A percentile compares a stretch with the other conserved stretches of the same genome.
These are phyloP conservation scores for Apodemus speciosus DNA, from an alignment of 2,113 vertebrate species.

Conservation along the genomic window DNA sequence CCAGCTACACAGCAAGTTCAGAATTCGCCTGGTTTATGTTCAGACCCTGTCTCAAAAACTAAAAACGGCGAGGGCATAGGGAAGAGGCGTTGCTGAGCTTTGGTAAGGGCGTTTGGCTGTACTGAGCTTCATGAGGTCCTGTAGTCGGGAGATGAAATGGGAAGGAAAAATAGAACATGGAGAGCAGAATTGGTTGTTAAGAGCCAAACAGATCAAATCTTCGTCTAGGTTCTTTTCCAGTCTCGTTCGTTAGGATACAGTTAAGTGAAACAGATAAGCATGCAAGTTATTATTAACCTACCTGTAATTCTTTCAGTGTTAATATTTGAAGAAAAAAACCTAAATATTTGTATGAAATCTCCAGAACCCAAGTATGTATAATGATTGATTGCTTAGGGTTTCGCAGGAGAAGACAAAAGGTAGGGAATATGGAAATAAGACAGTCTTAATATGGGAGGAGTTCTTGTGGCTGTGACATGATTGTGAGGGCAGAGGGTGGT, in stretches of 20 bases:
- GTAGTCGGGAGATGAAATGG: not conserved
- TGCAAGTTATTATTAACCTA: not conserved
- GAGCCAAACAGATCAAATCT: not conserved
- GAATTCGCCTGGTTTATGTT: not conserved
- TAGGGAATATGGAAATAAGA: not conserved
- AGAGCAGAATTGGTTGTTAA: not conserved
- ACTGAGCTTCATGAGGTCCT: slow-evolving; percentile 22
- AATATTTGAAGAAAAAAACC: not conserved
- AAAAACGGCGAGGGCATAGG: not conserved
- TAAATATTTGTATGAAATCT: slow-evolving; percentile 39
- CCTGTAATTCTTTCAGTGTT: not conserved
- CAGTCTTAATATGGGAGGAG: not conserved
- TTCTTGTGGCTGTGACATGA: not conserved
- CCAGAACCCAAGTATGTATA: slow-evolving; percentile 4
- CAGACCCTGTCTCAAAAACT: not conserved
- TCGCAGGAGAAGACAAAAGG: not conserved
- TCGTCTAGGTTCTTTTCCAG: not conserved
- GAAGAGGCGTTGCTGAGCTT: not conserved
- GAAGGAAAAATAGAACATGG: not conserved
- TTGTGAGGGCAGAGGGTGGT: not conserved
- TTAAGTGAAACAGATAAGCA: not conserved
- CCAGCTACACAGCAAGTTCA: not conserved
- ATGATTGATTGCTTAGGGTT: not conserved
- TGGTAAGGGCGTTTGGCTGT: not conserved
- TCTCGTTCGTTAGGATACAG: slow-evolving; percentile 17